A percentile compares a stretch with the other conserved stretches of the same genome.
phyloP scores from a whole-genome alignment of 1,140 invertebrate species.

The Holotrichia oblita region DNA sequence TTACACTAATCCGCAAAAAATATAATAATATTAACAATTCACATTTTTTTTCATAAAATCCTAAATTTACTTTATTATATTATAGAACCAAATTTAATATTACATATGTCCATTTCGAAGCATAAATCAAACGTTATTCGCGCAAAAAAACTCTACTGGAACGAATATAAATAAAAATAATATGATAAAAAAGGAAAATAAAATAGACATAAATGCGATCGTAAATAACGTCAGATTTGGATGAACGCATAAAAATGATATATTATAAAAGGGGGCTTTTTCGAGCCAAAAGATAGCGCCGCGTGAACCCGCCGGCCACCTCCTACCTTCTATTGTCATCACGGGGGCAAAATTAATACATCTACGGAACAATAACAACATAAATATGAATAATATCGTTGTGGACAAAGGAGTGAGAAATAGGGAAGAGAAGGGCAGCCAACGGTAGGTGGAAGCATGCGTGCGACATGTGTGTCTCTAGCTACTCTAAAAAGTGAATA shows the following conservation, averaged over 20 bases:
- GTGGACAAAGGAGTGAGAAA: no score
- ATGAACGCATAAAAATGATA: conserved; percentile 41
- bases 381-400: conserved; percentile 35
- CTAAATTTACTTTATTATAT: neutral
- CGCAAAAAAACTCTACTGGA: neutral
- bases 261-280: conserved; percentile 14
- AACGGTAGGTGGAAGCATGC: neutral
- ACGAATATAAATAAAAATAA: conserved; percentile 41
- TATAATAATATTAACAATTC: neutral
- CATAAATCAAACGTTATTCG: neutral
- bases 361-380: conserved; percentile 34
- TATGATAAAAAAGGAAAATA: conserved; percentile 22
- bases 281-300: conserved; percentile 6
- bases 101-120: conserved; percentile 6
- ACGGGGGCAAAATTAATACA: conserved; percentile 28
- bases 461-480: neutral
- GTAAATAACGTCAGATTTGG: conserved; percentile 40
- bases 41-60: neutral
- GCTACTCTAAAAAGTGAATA: no score
- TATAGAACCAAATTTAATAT: no score
- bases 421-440: no score
- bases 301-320: neutral
- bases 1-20: no score
- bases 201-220: conserved; percentile 39
- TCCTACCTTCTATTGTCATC: conserved; percentile 25